Evolutionary conservation across 35 echinoderm and acorn worm species (phyloP).

Genomic region (Holothuria glaberrima): DNA sequence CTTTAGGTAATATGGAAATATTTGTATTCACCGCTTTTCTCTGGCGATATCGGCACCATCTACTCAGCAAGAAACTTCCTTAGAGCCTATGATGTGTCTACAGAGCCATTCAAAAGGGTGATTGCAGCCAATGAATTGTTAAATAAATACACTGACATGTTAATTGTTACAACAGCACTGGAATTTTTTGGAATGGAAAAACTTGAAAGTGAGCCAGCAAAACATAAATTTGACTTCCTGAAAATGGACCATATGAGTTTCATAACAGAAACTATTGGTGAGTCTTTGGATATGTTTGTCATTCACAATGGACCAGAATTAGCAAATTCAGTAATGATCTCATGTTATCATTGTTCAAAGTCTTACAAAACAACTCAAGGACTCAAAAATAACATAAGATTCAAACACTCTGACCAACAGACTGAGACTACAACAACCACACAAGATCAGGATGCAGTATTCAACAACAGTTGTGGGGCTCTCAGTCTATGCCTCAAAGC

Average conservation of each 20-base stretch:
- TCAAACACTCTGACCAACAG: constrained; percentile 3
- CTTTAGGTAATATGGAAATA: background rate
- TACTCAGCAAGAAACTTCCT: background rate
- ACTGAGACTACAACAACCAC: background rate
- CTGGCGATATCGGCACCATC: background rate
- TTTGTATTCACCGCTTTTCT: background rate
- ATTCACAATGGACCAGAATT: background rate
- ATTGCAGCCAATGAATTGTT: background rate
- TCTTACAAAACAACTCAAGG: background rate
- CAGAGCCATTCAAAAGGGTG: background rate
- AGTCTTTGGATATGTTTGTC: background rate
- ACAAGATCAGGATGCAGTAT: constrained; percentile 26
- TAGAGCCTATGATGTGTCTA: background rate
- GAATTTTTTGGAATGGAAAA: constrained; percentile 10
- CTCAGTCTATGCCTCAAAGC: constrained; percentile 51
- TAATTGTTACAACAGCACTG: background rate
- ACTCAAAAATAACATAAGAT: constrained; percentile 7
- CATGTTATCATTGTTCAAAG: constrained; percentile 46
- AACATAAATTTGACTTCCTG: background rate
- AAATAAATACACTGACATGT: background rate
- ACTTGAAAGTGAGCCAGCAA: background rate
- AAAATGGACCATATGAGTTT: background rate
- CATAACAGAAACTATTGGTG: background rate
- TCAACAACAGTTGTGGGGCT: constrained; percentile 53
- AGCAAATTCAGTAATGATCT: background rate